These are phyloP conservation scores for Clarias platycephalus DNA, from an alignment of 2,797 vertebrate species.

Conservation along the genomic window DNA sequence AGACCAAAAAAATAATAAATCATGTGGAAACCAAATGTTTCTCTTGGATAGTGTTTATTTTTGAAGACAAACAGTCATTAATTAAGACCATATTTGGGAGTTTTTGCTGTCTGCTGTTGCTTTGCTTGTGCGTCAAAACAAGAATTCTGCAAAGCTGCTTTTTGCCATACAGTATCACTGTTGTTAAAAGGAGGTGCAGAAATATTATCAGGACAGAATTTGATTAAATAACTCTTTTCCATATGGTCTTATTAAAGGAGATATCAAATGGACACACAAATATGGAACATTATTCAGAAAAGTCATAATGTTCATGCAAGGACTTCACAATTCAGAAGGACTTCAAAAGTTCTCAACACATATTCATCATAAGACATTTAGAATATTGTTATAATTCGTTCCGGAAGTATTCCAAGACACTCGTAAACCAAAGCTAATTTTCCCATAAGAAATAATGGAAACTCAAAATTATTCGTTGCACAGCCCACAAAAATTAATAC, in stretches of 20 bases:
- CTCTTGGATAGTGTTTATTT: background rate
- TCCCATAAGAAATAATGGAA: too few species aligned
- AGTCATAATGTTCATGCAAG: background rate
- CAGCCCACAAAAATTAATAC: too few species aligned
- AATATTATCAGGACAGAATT: background rate
- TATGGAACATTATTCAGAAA: background rate
- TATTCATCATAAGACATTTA: background rate
- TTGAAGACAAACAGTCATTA: background rate
- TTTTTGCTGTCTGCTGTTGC: background rate
- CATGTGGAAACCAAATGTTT: background rate
- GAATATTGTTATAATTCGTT: too few species aligned
- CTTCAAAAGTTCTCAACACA: background rate
- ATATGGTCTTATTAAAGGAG: background rate
- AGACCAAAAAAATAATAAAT: background rate
- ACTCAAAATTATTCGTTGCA: too few species aligned
- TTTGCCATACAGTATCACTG: background rate
- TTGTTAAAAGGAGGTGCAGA: background rate
- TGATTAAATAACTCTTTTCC: background rate
- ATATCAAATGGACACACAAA: background rate
- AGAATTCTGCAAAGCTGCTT: background rate
- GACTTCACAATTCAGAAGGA: background rate
- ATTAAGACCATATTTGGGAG: background rate
- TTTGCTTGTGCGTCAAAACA: background rate
- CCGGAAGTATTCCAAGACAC: too few species aligned
- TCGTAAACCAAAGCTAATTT: too few species aligned